These are phyloP conservation scores for Trissoscelio sp. DNA, from an alignment of 2,888 invertebrate genomes.

Conservation along the genomic window DNA sequence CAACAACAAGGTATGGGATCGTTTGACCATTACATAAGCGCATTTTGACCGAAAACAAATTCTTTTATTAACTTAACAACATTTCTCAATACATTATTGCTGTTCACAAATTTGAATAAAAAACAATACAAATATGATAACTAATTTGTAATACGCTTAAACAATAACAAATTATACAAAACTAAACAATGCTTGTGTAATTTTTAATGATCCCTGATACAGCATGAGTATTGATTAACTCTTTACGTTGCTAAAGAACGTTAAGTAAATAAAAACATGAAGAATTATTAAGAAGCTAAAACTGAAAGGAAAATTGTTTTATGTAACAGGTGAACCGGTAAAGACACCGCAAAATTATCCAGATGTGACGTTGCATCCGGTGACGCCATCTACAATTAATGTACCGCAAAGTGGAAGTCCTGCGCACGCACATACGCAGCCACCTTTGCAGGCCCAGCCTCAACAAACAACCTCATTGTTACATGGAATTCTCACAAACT, in stretches of 20 bases:
- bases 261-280: no score
- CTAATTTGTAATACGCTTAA: not conserved
- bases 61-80: not conserved
- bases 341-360: slow-evolving; percentile 89
- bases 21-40: slow-evolving; percentile 56
- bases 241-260: not conserved
- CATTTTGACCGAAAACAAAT: not conserved
- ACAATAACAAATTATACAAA: not conserved
- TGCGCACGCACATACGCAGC: slow-evolving; percentile 71
- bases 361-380: slow-evolving; percentile 91
- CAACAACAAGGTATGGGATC: slow-evolving; percentile 80
- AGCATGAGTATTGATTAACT: not conserved
- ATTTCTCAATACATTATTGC: not conserved
- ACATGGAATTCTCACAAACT: slow-evolving; percentile 90
- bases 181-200: slow-evolving; percentile 32
- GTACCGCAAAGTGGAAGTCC: slow-evolving; percentile 69
- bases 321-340: slow-evolving; percentile 79
- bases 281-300: no score
- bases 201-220: slow-evolving; percentile 51
- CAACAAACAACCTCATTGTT: slow-evolving; percentile 88
- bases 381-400: slow-evolving; percentile 83
- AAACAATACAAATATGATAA: no score
- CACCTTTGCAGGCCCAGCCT: slow-evolving; percentile 77
- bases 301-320: not conserved
- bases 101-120: not conserved